Evolutionary conservation across 2,797 vertebrate species (phyloP).

Genomic region (Pogoniulus pusillus): DNA sequence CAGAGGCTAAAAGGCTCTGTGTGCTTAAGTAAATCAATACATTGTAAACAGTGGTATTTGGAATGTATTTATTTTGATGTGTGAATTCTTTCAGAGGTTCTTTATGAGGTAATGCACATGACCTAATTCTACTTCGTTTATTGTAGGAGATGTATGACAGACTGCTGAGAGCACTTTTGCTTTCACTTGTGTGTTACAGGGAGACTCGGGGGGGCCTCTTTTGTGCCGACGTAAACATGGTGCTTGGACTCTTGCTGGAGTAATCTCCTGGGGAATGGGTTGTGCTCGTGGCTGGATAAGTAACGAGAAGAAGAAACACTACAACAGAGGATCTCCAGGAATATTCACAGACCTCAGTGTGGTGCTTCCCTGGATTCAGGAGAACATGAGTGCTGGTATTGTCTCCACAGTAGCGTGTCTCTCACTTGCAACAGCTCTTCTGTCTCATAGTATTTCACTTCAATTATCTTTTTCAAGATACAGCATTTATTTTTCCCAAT

Average conservation of each 20-base stretch:
- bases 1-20: neutral
- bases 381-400: conserved; percentile 75
- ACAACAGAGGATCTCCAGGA: conserved; percentile 83
- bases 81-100: neutral
- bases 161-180: neutral
- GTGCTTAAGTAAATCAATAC: neutral
- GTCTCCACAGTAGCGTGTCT: neutral
- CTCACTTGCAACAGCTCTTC: neutral
- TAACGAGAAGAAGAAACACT: conserved; percentile 70
- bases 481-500: neutral
- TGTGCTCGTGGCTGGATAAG: conserved; percentile 85
- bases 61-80: neutral
- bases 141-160: neutral
- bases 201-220: conserved; percentile 89
- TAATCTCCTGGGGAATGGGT: conserved; percentile 90
- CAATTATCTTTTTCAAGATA: neutral
- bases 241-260: conserved; percentile 81
- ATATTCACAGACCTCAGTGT: conserved; percentile 85
- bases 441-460: neutral
- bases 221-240: conserved; percentile 77
- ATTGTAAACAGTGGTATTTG: neutral
- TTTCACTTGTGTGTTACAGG: conserved; percentile 71
- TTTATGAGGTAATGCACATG: neutral
- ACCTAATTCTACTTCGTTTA: neutral
- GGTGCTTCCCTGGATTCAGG: conserved; percentile 84